Evolutionary conservation across 2,797 vertebrate species (phyloP).

Genomic region (Eleutherodactylus coqui): DNA sequence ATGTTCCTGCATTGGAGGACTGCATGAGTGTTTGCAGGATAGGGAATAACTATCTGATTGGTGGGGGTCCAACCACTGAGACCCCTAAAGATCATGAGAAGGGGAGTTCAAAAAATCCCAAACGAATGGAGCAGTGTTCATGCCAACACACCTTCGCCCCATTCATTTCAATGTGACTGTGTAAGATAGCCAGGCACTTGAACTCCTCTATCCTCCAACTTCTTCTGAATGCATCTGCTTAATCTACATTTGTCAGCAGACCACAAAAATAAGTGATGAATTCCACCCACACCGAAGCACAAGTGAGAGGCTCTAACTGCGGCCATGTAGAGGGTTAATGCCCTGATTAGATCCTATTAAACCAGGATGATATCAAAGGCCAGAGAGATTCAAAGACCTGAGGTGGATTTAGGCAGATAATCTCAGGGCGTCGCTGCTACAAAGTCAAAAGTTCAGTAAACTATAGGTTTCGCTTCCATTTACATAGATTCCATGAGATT

Average conservation of each 20-base stretch:
- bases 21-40: no score
- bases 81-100: no score
- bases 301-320: background rate
- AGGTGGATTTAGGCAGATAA: background rate
- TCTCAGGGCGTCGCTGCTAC: background rate
- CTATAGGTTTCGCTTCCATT: background rate
- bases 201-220: background rate
- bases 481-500: background rate
- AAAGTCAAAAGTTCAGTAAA: no score
- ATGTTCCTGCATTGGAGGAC: no score
- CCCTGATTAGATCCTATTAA: background rate
- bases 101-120: no score
- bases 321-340: background rate
- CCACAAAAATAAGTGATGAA: background rate
- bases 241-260: slow-evolving; percentile 27
- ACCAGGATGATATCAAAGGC: slow-evolving; percentile 1
- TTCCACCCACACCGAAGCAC: slow-evolving; percentile 2
- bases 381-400: background rate
- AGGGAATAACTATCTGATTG: no score
- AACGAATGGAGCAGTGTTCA: no score
- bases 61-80: no score
- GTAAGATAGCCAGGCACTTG: no score
- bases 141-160: no score
- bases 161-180: no score
- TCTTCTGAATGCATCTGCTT: background rate